A percentile compares a stretch with the other conserved stretches of the same genome.
Evolutionary conservation across 2,113 vertebrate species (phyloP).

Genomic region (Sphaerodactylus townsendi): DNA sequence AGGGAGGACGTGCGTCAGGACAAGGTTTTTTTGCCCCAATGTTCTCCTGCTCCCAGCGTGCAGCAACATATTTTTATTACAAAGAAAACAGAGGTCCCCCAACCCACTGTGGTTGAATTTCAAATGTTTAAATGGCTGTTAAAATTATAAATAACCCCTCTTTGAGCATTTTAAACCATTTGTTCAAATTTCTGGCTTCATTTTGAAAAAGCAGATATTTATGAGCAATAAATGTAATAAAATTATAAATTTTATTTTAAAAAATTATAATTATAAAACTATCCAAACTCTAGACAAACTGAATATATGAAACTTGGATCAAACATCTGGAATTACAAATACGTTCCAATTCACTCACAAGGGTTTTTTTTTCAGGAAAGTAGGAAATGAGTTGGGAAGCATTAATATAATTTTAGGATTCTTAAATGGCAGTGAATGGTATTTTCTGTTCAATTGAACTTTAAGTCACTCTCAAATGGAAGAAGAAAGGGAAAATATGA

Average conservation of each 20-base stretch:
- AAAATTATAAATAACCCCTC: conserved; percentile 51
- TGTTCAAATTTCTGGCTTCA: conserved; percentile 16
- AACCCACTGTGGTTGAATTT: conserved; percentile 4
- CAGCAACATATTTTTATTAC: conserved; percentile 7
- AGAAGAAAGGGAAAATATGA: conserved; percentile 4
- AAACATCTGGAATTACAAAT: conserved; percentile 61
- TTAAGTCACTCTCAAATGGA: conserved; percentile 4
- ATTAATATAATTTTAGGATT: conserved; percentile 67
- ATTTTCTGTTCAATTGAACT: conserved; percentile 56
- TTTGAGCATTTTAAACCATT: not conserved
- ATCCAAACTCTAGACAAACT: conserved; percentile 53
- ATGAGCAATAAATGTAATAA: conserved; percentile 46
- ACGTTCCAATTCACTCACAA: conserved; percentile 62
- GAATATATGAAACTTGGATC: conserved; percentile 56
- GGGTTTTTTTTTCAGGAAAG: conserved; percentile 48
- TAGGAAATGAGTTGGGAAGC: conserved; percentile 69
- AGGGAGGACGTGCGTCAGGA: too few species aligned
- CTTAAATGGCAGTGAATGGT: conserved; percentile 58
- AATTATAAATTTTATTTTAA: too few species aligned
- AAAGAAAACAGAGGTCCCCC: conserved; percentile 10
- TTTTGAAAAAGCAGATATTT: conserved; percentile 52
- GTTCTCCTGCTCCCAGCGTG: too few species aligned
- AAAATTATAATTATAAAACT: conserved; percentile 53
- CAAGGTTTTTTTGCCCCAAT: too few species aligned
- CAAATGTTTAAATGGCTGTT: conserved; percentile 41